A percentile compares a stretch with the other conserved stretches of the same genome.
Conservation (phyloP, 30 jellyfish, hydroid and myxozoan genomes). For the Hydractinia symbiolongicarpus region DNA sequence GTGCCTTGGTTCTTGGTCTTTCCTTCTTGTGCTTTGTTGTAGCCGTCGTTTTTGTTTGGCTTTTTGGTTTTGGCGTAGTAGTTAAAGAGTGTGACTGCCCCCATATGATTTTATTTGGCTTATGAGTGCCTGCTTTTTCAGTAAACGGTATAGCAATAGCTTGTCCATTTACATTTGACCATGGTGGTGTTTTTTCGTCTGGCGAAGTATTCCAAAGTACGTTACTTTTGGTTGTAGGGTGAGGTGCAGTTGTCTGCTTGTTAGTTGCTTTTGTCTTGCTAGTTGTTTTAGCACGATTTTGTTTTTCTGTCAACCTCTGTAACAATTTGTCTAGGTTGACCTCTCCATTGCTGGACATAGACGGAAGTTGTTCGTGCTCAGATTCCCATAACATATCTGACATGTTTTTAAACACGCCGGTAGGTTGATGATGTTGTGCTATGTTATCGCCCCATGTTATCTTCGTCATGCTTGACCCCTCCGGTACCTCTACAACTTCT, state of each 20-base stretch:
- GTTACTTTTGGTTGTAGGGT: slow-evolving; percentile 11
- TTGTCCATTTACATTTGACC: background rate
- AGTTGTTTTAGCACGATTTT: background rate
- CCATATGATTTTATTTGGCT: slow-evolving; percentile 10
- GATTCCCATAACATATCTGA: slow-evolving; percentile 16
- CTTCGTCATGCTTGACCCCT: slow-evolving; percentile 26
- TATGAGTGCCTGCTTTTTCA: background rate
- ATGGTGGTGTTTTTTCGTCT: slow-evolving; percentile 16
- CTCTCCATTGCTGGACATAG: background rate
- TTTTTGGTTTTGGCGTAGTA: background rate
- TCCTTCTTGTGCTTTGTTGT: background rate
- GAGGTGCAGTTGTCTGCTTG: background rate
- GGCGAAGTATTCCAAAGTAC: slow-evolving; percentile 12
- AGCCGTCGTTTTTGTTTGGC: too few species aligned
- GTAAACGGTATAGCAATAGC: slow-evolving; percentile 1
- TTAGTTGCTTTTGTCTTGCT: background rate
- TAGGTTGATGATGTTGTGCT: slow-evolving; percentile 10
- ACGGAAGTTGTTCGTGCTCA: background rate
- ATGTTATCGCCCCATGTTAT: slow-evolving; percentile 25
- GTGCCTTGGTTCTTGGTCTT: background rate
- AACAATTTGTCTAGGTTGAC: slow-evolving; percentile 17
- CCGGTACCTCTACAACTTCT: slow-evolving; percentile 27
- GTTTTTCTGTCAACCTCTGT: slow-evolving; percentile 16
- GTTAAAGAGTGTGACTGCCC: slow-evolving; percentile 8
- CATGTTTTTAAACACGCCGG: slow-evolving; percentile 7